These are phyloP conservation scores for Enteromius trimaculatus DNA, from an alignment of 2,797 vertebrate genomes.

Conservation along the genomic window DNA sequence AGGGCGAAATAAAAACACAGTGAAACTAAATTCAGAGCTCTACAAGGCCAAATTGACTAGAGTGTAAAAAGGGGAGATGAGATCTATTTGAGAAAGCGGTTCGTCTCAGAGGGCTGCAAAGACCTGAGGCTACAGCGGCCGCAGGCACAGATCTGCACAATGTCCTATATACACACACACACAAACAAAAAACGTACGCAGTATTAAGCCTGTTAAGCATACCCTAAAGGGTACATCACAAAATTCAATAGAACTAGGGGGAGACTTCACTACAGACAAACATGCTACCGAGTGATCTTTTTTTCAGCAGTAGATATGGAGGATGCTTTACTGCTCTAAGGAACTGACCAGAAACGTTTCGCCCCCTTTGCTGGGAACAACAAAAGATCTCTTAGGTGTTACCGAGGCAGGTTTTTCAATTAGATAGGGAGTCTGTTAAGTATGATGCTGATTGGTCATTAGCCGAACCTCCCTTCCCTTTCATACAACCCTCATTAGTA, in stretches of 20 bases:
- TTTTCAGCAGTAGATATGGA: conserved; percentile 10
- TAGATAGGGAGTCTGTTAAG: conserved; percentile 9
- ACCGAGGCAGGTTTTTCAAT: conserved; percentile 35
- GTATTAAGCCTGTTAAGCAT: conserved; percentile 60
- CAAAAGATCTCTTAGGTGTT: conserved; percentile 9
- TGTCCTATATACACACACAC: conserved; percentile 58
- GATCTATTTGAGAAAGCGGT: conserved; percentile 57
- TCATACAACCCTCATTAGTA: conserved; percentile 49
- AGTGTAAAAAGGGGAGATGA: conserved; percentile 44
- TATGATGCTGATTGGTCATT: conserved; percentile 26
- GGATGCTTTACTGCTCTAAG: neutral
- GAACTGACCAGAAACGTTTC: conserved; percentile 20
- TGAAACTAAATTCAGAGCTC: conserved; percentile 5
- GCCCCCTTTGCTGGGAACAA: conserved; percentile 5
- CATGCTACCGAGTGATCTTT: conserved; percentile 25
- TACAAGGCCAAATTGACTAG: conserved; percentile 9
- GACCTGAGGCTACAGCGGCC: conserved; percentile 63
- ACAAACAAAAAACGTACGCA: conserved; percentile 57
- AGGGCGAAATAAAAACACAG: neutral
- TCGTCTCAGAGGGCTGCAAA: conserved; percentile 42
- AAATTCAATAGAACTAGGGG: conserved; percentile 46
- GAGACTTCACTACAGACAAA: conserved; percentile 45
- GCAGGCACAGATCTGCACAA: conserved; percentile 25
- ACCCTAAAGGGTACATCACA: conserved; percentile 62
- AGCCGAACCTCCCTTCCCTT: conserved; percentile 1